Conservation (phyloP, 2,797 vertebrate species). For the Hippoglossus hippoglossus region DNA sequence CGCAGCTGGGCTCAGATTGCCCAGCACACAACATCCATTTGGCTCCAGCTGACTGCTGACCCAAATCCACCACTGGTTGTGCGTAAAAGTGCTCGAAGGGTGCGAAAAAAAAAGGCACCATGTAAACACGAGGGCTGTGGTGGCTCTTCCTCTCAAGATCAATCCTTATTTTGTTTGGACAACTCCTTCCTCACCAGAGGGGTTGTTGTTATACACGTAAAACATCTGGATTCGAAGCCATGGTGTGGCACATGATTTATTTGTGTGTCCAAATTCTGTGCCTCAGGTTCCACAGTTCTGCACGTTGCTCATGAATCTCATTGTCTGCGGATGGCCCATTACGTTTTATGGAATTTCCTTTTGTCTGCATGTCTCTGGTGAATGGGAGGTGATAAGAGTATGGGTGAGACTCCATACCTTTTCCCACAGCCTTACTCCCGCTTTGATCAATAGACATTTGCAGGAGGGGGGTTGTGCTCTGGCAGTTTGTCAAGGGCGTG, state of each 20-base stretch:
- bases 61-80: constrained; percentile 54
- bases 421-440: constrained; percentile 46
- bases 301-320: neutral
- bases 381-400: constrained; percentile 35
- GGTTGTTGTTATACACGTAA: constrained; percentile 8
- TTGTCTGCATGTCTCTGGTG: constrained; percentile 19
- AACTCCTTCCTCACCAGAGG: constrained; percentile 22
- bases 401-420: constrained; percentile 39
- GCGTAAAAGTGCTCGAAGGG: constrained; percentile 66
- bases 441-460: constrained; percentile 65
- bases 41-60: constrained; percentile 63
- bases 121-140: constrained; percentile 44
- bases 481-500: constrained; percentile 77
- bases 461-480: constrained; percentile 46
- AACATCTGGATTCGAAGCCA: neutral
- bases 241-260: neutral
- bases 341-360: constrained; percentile 30
- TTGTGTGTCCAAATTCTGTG: neutral
- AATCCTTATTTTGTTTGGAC: constrained; percentile 4
- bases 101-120: constrained; percentile 13
- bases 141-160: neutral
- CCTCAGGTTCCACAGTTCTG: neutral
- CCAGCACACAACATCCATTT: constrained; percentile 37
- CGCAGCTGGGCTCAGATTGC: constrained; percentile 25
- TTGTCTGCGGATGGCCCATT: constrained; percentile 7